phyloP scores from a whole-genome alignment of 2,888 invertebrate genomes.

The Dysmachus trigonus region DNA sequence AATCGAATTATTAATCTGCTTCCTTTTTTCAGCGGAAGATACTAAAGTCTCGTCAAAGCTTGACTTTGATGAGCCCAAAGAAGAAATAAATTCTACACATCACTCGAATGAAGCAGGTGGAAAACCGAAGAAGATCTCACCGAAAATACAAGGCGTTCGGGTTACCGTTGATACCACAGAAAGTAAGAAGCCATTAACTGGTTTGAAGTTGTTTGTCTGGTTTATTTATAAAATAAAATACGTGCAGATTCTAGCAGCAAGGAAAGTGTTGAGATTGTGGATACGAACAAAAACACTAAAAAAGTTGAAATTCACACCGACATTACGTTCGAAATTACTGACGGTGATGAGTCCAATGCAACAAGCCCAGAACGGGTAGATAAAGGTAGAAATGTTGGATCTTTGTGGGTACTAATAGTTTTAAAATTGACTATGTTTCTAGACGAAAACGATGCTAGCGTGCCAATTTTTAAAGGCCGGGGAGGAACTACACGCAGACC shows the following conservation, averaged over 20 bases:
- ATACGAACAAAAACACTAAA: constrained; percentile 59
- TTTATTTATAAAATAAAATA: constrained; percentile 14
- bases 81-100: constrained; percentile 44
- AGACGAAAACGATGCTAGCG: constrained; percentile 62
- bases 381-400: constrained; percentile 54
- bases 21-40: constrained; percentile 52
- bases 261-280: constrained; percentile 63
- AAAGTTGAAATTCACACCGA: constrained; percentile 65
- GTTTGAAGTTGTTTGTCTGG: constrained; percentile 53
- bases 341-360: constrained; percentile 57
- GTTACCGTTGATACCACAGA: constrained; percentile 64
- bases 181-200: constrained; percentile 59
- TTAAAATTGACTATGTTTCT: background rate
- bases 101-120: constrained; percentile 17
- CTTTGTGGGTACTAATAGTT: background rate
- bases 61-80: constrained; percentile 60
- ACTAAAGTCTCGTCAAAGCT: constrained; percentile 61
- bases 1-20: background rate
- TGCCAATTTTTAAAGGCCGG: constrained; percentile 62
- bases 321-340: constrained; percentile 64
- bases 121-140: constrained; percentile 52
- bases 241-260: constrained; percentile 58
- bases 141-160: constrained; percentile 64
- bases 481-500: constrained; percentile 55
- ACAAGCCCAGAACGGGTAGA: constrained; percentile 59